Evolutionary conservation across 2,888 invertebrate genomes (phyloP).

Genomic region (Tiphia femorata): DNA sequence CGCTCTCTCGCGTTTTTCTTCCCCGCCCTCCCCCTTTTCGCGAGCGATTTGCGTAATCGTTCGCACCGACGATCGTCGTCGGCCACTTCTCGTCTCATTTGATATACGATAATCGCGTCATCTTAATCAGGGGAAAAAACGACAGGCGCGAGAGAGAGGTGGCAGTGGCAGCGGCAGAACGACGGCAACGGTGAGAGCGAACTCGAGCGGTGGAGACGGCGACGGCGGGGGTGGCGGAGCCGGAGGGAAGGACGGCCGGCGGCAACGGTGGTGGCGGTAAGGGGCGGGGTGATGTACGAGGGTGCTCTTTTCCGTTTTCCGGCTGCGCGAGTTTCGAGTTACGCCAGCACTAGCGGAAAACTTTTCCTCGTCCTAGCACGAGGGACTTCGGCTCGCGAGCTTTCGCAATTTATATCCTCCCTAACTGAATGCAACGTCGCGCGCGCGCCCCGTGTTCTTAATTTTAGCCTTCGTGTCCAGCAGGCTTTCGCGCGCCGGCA

Average conservation of each 20-base stretch:
- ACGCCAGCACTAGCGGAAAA: conserved; percentile 60
- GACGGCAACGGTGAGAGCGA: not conserved
- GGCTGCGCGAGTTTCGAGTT: conserved; percentile 62
- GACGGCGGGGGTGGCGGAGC: conserved; percentile 16
- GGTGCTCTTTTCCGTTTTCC: conserved; percentile 50
- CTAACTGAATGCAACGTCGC: conserved; percentile 62
- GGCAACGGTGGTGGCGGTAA: conserved; percentile 1
- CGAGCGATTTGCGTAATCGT: too few relatives aligned
- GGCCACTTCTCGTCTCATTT: too few relatives aligned
- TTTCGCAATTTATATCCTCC: conserved; percentile 61
- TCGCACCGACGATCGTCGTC: too few relatives aligned
- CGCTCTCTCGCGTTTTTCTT: too few relatives aligned
- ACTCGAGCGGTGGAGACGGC: conserved; percentile 2
- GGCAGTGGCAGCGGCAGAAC: too few relatives aligned
- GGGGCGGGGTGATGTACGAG: conserved; percentile 54
- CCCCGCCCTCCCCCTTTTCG: too few relatives aligned
- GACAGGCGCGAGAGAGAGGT: conserved; percentile 16
- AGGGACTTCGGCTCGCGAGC: conserved; percentile 54
- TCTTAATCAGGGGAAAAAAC: conserved; percentile 51
- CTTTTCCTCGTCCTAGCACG: conserved; percentile 54
- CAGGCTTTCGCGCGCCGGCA: too few relatives aligned
- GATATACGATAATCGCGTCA: too few relatives aligned
- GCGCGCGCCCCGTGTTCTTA: conserved; percentile 43
- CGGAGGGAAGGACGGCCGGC: conserved; percentile 13
- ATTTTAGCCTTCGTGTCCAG: conserved; percentile 30